These are phyloP conservation scores for Amyelois transitella DNA, from an alignment of 1,140 invertebrate species.

Conservation along the genomic window DNA sequence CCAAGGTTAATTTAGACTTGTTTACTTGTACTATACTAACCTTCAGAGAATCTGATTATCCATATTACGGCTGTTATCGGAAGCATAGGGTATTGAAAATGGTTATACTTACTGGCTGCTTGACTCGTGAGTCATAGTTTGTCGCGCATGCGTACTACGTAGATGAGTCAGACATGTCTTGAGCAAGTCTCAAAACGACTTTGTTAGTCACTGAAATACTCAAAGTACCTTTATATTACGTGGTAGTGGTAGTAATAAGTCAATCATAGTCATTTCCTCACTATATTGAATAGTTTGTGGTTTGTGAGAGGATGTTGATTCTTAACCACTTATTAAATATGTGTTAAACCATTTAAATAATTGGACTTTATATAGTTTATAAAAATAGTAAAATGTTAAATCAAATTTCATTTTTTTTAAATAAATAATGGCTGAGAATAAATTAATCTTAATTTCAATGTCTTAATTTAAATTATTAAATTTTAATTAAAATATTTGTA, in stretches of 20 bases:
- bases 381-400: too few species aligned
- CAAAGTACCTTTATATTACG: not conserved
- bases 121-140: constrained; percentile 17
- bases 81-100: not conserved
- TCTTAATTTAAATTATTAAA: too few species aligned
- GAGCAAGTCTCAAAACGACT: not conserved
- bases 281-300: not conserved
- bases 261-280: not conserved
- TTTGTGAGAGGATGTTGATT: too few species aligned
- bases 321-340: too few species aligned
- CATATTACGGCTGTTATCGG: not conserved
- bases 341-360: too few species aligned
- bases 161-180: constrained; percentile 29
- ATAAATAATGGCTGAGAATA: too few species aligned
- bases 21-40: not conserved
- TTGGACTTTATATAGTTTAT: too few species aligned
- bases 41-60: too few species aligned
- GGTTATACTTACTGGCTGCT: constrained; percentile 6
- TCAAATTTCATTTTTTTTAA: too few species aligned
- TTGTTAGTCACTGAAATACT: not conserved
- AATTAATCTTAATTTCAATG: too few species aligned
- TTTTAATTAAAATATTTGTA: too few species aligned
- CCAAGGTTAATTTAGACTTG: not conserved
- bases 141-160: constrained; percentile 43
- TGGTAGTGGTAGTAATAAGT: not conserved